These are phyloP conservation scores for Alcedo atthis DNA, from an alignment of 2,797 vertebrate genomes.

Conservation along the genomic window DNA sequence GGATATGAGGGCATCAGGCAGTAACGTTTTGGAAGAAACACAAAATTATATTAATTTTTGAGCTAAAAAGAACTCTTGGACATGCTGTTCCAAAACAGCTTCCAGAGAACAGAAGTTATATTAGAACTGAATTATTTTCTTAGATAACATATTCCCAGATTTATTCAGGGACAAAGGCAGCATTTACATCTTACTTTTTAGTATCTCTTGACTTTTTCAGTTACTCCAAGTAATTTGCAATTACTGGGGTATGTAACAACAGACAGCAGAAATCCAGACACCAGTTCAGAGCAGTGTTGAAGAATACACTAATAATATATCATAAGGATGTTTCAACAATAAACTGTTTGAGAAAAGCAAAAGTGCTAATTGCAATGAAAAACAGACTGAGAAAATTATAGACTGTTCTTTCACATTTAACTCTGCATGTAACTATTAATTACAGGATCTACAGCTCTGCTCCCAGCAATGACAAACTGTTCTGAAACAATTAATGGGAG, in stretches of 20 bases:
- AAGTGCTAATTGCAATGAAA: neutral
- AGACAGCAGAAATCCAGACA: neutral
- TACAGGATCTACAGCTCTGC: neutral
- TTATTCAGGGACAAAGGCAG: neutral
- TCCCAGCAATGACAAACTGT: neutral
- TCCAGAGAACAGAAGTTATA: neutral
- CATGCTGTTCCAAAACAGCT: neutral
- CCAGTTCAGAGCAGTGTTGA: neutral
- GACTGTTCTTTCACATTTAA: neutral
- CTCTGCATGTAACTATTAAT: constrained; percentile 13
- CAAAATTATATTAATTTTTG: neutral
- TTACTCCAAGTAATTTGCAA: neutral
- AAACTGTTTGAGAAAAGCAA: neutral
- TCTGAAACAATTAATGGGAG: neutral
- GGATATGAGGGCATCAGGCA: neutral
- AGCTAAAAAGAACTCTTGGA: neutral
- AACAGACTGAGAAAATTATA: neutral
- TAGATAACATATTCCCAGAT: neutral
- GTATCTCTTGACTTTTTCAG: neutral
- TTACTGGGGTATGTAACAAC: neutral
- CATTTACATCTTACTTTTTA: neutral
- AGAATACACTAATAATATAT: neutral
- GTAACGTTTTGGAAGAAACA: neutral
- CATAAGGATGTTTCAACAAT: constrained; percentile 17
- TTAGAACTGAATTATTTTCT: neutral